Conservation (phyloP, 2,113 vertebrate species). For the Seriola quinqueradiata region DNA sequence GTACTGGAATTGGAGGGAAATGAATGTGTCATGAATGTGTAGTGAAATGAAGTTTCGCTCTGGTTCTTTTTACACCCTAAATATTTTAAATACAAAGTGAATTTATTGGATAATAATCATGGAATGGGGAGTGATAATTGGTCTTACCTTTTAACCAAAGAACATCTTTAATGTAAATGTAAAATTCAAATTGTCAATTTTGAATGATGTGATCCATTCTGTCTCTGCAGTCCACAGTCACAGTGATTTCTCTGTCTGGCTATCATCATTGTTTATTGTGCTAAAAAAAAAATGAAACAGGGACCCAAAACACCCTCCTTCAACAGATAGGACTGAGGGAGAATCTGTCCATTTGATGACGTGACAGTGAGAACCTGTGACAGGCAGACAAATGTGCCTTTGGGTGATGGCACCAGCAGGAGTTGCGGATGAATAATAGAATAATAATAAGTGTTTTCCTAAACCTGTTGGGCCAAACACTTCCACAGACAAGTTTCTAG, state of each 20-base stretch:
- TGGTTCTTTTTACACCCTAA: neutral
- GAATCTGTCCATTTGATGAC: neutral
- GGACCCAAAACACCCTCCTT: neutral
- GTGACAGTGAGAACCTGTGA: slow-evolving; percentile 8
- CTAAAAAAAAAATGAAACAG: neutral
- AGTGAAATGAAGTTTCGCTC: neutral
- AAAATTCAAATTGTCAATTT: neutral
- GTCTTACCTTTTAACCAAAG: neutral
- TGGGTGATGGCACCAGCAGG: slow-evolving; percentile 1
- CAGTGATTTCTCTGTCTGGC: neutral
- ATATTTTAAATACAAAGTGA: neutral
- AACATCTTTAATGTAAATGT: neutral
- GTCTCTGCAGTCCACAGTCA: neutral
- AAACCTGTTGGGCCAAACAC: neutral
- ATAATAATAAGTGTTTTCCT: slow-evolving; percentile 2
- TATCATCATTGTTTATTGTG: neutral
- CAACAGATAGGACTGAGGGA: neutral
- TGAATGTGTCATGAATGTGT: neutral
- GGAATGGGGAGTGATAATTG: neutral
- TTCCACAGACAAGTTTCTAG: neutral
- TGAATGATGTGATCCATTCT: neutral
- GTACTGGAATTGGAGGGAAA: neutral
- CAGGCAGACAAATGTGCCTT: slow-evolving; percentile 7
- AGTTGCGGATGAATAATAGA: slow-evolving; percentile 24
- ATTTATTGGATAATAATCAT: neutral